Base-by-base conservation (phyloP, 1,140 invertebrate genomes). In the Doryteuthis pealeii region DNA sequence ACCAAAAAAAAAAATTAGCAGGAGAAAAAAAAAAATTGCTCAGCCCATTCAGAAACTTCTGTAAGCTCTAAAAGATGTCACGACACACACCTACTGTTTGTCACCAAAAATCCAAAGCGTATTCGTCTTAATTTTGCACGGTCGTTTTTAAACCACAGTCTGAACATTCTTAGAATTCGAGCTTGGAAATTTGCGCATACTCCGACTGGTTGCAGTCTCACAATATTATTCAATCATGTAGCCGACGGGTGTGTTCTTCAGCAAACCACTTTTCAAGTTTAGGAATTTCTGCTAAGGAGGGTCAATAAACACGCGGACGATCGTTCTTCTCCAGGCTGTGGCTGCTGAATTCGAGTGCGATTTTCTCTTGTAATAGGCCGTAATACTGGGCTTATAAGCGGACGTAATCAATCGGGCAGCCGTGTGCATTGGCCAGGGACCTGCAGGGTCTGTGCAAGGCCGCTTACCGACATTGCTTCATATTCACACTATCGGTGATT, bases 161-260 rank as follows among this genome's bases (percentile, higher is more conserved):
- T 99, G 96, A 70, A 99, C 96, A 85, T 99, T 99, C 89, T 98
- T 98, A n/a, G 96, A 96, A 87, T 99, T 96, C 35, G 99, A 89
- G 30, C 95, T 92, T 0, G 96, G 97, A 87, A 98, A 99, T 87
- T 98, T 98, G 86, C 97, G 95, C 80, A 86, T 98, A 91, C 70
- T 90, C 94, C 92, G 97, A 96, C 54, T 83, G 83, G 86, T 99
- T 99, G 76, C 98, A 89, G 83, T 98, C 95, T 98, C 96, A 1
- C 96, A 98, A 87, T 97, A 99, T 86, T 97, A 96, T 70, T 98
- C 91, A 80, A 99, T 98, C 80, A 98, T 90, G 89, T 96, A 96
- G 98, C 96, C 78, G 95, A 96, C 58, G 96, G 97, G 89, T 99
- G 97, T 35, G 97, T 98, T 98, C 98, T 84, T 96, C 91, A 22